Evolutionary conservation across 2,113 vertebrate species (phyloP), one percentile per base, ranked within the genome.

Genomic region (Ophthalmolycus amberensis): DNA sequence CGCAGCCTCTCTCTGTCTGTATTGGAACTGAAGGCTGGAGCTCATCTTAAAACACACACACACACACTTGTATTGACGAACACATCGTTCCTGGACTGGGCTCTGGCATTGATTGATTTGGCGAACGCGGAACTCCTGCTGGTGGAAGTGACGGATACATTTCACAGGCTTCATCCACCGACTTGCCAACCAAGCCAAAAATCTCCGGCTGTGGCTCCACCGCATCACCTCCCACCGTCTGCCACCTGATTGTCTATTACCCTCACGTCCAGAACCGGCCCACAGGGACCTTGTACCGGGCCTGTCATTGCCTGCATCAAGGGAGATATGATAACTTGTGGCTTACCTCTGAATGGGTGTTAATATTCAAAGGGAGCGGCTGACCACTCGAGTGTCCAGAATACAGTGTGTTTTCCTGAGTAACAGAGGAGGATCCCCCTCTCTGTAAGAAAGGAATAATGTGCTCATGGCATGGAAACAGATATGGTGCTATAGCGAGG

Each of bases 121-220:
- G 40, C 71, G 68, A 77, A 69, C 87, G 62, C 54, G 80, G 80
- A 80, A 75, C 60, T 59, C 54, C 74, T 80, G 85, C 72, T 73
- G 84, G 80, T 71, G 70, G 46, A 91, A 84, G 90, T 91, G 89
- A 93, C 83, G 81, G 85, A 89, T 83, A 85, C 74, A 79, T 83
- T 91, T 77, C 0, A n/a, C 76, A 82, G 85, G 58, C 81, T 71
- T 80, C 59, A 50, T 82, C 84, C 67, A 63, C 9, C 34, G 32
- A 52, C 80, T 77, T 77, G 77, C 73, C 77, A 75, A 64, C 54
- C 74, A 83, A 62, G 42, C 37, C 25, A 66, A 73, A 69, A 73
- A 70, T 67, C 69, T 60, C 40, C 50, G 32, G 66, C 71, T n/a
- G 25, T 87, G 85, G 79, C 87, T 71, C 63, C 70, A 27, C 48